Evolutionary conservation across 2,888 invertebrate genomes (phyloP).

Genomic region (Andrena trimmerana): DNA sequence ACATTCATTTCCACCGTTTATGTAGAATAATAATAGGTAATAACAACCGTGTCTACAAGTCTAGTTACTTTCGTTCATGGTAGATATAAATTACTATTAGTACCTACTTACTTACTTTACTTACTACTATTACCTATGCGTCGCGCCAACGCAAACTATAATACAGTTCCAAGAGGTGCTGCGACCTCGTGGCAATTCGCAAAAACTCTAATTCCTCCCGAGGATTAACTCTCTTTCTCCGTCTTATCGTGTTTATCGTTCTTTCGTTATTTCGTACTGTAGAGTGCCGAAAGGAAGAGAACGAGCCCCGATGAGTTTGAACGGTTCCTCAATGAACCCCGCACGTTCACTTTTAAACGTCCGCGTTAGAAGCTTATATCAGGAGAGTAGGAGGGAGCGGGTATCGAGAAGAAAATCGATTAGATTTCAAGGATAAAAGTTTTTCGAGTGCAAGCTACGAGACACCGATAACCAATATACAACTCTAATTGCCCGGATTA

Average conservation of each 20-base stretch:
- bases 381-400: not conserved
- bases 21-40: no score
- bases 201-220: conserved; percentile 7
- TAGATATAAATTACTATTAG: no score
- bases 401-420: not conserved
- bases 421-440: not conserved
- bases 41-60: no score
- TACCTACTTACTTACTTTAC: no score
- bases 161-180: conserved; percentile 66
- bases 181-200: conserved; percentile 69
- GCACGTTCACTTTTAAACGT: no score
- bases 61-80: no score
- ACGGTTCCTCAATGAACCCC: no score
- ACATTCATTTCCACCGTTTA: no score
- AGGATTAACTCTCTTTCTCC: conserved; percentile 12
- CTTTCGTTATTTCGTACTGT: not conserved
- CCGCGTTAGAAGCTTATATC: no score
- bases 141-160: not conserved
- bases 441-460: not conserved
- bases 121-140: not conserved
- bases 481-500: not conserved
- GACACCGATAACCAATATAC: not conserved
- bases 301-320: not conserved
- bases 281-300: not conserved
- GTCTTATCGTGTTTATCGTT: not conserved